A percentile compares a stretch with the other conserved stretches of the same genome.
Evolutionary conservation across 2,113 vertebrate species (phyloP).

Genomic region (Climacteris rufus): DNA sequence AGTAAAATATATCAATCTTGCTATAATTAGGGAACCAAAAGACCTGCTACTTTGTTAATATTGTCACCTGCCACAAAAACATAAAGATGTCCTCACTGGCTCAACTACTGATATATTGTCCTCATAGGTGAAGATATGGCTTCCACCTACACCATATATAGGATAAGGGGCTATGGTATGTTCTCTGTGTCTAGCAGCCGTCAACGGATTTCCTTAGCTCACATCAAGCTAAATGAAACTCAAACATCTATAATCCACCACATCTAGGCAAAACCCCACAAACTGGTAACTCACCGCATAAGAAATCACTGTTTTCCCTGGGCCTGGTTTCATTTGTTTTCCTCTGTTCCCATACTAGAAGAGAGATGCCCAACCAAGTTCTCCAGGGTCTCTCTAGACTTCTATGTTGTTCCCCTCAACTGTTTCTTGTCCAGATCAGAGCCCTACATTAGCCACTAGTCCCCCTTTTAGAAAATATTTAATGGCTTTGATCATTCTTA

Average conservation of each 20-base stretch:
- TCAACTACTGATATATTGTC: not conserved
- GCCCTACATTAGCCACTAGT: not conserved
- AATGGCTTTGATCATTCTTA: not conserved
- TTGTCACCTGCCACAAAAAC: not conserved
- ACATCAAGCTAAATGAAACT: not conserved
- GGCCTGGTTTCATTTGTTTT: not conserved
- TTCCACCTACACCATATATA: fast-evolving
- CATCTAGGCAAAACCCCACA: not conserved
- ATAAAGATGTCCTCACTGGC: not conserved
- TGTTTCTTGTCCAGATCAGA: not conserved
- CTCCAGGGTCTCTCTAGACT: not conserved
- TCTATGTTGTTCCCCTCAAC: not conserved
- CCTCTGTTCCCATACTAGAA: not conserved
- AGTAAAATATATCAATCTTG: not conserved
- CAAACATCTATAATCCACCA: not conserved
- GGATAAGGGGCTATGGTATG: not conserved
- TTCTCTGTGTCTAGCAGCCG: not conserved
- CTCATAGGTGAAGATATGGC: not conserved
- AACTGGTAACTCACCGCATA: not conserved
- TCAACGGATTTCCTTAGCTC: not conserved
- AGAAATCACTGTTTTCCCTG: not conserved
- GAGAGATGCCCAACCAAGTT: not conserved
- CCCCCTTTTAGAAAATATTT: not conserved
- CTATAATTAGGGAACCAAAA: not conserved
- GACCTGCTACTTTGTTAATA: not conserved